phyloP scores from a whole-genome alignment of 2,113 vertebrate species.

The Phasianus colchicus region DNA sequence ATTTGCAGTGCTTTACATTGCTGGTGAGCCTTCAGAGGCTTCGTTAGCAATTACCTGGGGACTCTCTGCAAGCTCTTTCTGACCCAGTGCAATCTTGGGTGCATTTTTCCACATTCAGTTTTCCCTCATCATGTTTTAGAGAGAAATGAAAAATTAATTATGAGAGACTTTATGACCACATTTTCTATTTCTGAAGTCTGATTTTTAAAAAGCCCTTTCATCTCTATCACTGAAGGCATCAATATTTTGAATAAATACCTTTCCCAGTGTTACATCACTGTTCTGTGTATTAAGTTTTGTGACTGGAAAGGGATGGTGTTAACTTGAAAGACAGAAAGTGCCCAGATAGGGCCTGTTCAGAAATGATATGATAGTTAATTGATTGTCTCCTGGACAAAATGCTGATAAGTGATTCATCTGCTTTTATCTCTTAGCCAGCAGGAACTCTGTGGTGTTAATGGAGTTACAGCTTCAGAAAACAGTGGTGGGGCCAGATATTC shows the following conservation, averaged over 20 bases:
- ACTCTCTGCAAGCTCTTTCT: not conserved
- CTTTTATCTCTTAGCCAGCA: not conserved
- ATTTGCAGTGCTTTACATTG: not conserved
- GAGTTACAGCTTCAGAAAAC: not conserved
- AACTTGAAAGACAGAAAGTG: constrained; percentile 6
- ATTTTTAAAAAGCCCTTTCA: not conserved
- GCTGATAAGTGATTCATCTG: constrained; percentile 1
- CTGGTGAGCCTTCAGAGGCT: not conserved
- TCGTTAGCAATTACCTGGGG: not conserved
- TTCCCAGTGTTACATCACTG: not conserved
- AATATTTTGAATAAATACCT: not conserved
- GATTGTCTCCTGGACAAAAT: constrained; percentile 23
- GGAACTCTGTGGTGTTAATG: not conserved
- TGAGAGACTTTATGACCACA: not conserved
- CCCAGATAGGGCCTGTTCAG: not conserved
- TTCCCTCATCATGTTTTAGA: not conserved
- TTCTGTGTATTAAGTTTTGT: not conserved
- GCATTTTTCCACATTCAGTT: not conserved
- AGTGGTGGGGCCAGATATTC: not conserved
- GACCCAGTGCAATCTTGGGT: not conserved
- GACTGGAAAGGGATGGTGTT: not conserved
- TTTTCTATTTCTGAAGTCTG: not conserved
- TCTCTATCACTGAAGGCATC: constrained; percentile 15
- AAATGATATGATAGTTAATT: constrained; percentile 12
- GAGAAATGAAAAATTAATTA: constrained; percentile 47